phyloP scores from a whole-genome alignment of 2,797 vertebrate genomes.

The Threskiornis aethiopicus region DNA sequence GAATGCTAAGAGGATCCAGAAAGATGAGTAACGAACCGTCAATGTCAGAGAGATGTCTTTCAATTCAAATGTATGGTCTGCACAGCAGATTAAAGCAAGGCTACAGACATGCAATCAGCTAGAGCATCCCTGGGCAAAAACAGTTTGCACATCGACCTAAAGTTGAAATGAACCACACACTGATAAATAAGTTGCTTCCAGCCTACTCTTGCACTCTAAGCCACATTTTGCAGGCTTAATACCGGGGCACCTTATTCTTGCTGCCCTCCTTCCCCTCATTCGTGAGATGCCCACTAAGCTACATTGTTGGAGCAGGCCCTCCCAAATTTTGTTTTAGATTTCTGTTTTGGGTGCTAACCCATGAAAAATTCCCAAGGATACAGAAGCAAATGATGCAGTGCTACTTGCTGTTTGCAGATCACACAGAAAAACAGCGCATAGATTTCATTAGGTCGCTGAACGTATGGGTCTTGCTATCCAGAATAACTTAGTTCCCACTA shows the following conservation, averaged over 20 bases:
- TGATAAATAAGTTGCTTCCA: neutral
- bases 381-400: neutral
- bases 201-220: neutral
- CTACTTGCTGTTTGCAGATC: neutral
- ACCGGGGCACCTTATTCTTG: neutral
- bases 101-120: neutral
- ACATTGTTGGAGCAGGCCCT: neutral
- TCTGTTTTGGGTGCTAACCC: neutral
- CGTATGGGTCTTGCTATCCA: neutral
- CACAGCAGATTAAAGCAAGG: neutral
- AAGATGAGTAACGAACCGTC: neutral
- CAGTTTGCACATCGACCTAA: neutral
- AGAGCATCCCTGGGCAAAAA: neutral
- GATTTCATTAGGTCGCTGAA: neutral
- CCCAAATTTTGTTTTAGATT: neutral
- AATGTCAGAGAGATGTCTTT: neutral
- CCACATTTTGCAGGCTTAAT: neutral
- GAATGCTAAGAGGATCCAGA: neutral
- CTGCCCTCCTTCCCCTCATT: neutral
- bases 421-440: neutral
- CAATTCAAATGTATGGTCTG: neutral
- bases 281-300: neutral
- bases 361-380: neutral
- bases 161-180: neutral
- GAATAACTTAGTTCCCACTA: neutral